Evolutionary conservation across 2,888 invertebrate species (phyloP).

Genomic region (Dinocampus coccinellae): DNA sequence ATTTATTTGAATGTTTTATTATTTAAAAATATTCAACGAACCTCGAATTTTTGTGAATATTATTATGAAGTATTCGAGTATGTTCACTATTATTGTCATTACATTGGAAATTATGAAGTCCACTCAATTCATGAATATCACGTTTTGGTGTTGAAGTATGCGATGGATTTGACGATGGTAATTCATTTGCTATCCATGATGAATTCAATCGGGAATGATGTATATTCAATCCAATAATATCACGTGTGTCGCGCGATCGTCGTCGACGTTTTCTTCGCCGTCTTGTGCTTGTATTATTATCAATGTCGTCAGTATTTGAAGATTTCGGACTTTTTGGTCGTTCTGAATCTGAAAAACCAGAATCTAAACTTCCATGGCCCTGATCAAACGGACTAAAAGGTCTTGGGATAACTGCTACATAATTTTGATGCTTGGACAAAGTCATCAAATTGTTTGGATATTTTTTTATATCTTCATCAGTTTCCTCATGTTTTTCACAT

Average conservation of each 20-base stretch:
- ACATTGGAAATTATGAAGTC: not conserved
- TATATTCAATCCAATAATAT: not conserved
- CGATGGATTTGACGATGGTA: constrained; percentile 53
- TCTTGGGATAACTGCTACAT: constrained; percentile 18
- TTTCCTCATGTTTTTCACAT: not conserved
- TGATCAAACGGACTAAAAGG: constrained; percentile 2
- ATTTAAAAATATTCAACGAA: not conserved
- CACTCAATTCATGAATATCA: not conserved
- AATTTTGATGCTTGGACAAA: not conserved
- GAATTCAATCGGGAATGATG: constrained; percentile 36
- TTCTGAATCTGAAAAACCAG: constrained; percentile 85
- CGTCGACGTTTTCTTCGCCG: constrained; percentile 42
- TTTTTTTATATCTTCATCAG: not conserved
- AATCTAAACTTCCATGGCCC: constrained; percentile 77
- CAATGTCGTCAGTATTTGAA: constrained; percentile 32
- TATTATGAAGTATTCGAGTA: not conserved
- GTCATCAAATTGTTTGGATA: not conserved
- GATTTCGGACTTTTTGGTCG: constrained; percentile 69
- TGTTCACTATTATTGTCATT: not conserved
- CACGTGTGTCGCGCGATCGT: constrained; percentile 36
- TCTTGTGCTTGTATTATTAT: constrained; percentile 37
- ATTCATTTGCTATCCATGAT: constrained; percentile 45
- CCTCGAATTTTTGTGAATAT: not conserved
- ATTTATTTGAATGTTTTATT: not conserved
- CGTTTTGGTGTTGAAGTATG: constrained; percentile 62